Base-by-base conservation (phyloP, 2,888 invertebrate genomes). In the Lacanobia oleracea region DNA sequence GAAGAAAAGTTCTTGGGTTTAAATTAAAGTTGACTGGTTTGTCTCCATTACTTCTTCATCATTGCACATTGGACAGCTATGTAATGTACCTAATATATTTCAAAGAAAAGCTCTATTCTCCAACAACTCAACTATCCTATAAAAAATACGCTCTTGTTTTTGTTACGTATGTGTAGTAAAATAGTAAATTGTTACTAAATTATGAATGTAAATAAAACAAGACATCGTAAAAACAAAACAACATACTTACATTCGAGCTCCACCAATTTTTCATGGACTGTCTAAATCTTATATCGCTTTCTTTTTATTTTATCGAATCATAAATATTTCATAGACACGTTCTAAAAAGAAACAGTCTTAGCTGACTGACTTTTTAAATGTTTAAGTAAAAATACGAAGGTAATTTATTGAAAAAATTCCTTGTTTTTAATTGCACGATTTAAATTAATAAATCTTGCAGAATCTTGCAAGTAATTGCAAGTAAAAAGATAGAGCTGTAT, bases 201-300 rank as follows among this genome's bases (percentile, higher is more conserved):
- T 53, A 40, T 63, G 1, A 40, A 63, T 14, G 18, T 16, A 56
- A 60, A 48, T 37, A n/a, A 40, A 37, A 53, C 21, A 37, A 66
- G 57, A 68, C 14, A 43, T 66, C 48, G n/a, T 60, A 65, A 77
- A 72, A 72, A 71, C 27, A 64, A 74, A 59, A 53, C 51, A 70
- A 75, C n/a, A 37, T 43, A n/a, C n/a, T n/a, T n/a, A 51, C 21
- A 40, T 43, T 56, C 21, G 9, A n/a, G 43, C 18, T 54, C 18
- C 50, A 27, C 60, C 33, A 81, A 76, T 76, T 53, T 77, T 76
- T 81, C 56, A 68, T 53, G 77, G 57, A 48, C 60, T 81, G 64
- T 62, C 53, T 53, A 69, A 81, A 65, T 53, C 21, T 18, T 33
- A 33, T 50, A 57, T 62, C 56, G 51, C 77, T 76, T 81, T 80